Base-by-base conservation (phyloP, 1,140 invertebrate species). In the Acyrthosiphon pisum region DNA sequence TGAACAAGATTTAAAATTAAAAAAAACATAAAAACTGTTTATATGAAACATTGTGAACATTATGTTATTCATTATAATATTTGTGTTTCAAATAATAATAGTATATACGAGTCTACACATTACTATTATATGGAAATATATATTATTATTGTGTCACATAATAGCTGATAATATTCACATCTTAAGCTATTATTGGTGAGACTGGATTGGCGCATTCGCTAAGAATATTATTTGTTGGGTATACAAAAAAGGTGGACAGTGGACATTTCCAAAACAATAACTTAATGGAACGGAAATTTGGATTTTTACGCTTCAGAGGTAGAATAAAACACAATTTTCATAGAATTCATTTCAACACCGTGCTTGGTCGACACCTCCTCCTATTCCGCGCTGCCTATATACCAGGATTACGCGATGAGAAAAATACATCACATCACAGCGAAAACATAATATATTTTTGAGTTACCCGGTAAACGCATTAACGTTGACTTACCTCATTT, bases 271-370 rank as follows among this genome's bases (percentile, higher is more conserved):
- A 35, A 37, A 50, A 90, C 35, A 35, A 68, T 48, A 48, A 46
- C 84, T 7, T 30, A 56, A 90, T 68, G 41, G 35, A 41, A 60
- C 35, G 93, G 91, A 88, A 92, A 94, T 94, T 94, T 94, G 94
- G 48, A 92, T 88, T 68, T 94, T 76, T 86, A 94, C 94, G 89
- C 53, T 68, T 91, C 91, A 93, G 88, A 93, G 93, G 93, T 94
- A 94, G 86, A 89, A 93, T 68, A 76, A 84, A 46, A 94, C 91
- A 53, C 91, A 60, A 48, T 93, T 93, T 87, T 94, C 93, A 4
- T 35, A 37, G 20, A 89, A 89, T 89, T 56, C 22, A 56, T 89
- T 89, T 56, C 35, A 11, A 56, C n/a, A 18, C 48, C 48, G 3
- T 23, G 48, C 48, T 56, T 56, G 50, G n/a, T 22, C n/a, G 20